Evolutionary conservation across 2,888 invertebrate species (phyloP).

Genomic region (Vesta saturnalis): DNA sequence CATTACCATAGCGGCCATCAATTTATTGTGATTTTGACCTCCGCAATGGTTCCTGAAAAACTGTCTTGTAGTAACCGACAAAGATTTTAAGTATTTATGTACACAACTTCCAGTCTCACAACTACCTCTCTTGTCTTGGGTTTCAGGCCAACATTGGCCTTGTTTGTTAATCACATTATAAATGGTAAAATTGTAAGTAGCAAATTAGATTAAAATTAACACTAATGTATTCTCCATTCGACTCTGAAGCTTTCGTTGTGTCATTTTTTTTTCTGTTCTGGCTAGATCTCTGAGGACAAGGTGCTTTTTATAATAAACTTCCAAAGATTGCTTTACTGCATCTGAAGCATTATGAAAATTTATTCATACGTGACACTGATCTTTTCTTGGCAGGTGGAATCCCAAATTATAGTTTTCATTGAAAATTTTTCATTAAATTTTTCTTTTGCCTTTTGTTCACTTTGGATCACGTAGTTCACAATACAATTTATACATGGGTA

Average conservation of each 20-base stretch:
- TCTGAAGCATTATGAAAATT: too few species aligned
- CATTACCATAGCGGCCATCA: too few species aligned
- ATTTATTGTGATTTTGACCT: too few species aligned
- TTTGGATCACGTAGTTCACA: not conserved
- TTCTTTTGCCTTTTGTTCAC: not conserved
- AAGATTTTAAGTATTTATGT: not conserved
- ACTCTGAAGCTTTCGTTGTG: too few species aligned
- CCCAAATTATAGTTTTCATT: conserved; percentile 34
- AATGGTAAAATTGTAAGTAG: too few species aligned
- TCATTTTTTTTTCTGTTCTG: not conserved
- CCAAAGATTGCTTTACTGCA: conserved; percentile 37
- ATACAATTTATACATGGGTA: conserved; percentile 16
- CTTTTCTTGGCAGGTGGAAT: conserved; percentile 32
- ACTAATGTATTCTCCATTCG: too few species aligned
- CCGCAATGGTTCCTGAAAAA: too few species aligned
- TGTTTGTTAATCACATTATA: too few species aligned
- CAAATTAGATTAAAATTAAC: too few species aligned
- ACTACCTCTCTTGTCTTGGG: conserved; percentile 42
- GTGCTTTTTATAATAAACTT: not conserved
- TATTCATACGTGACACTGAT: conserved; percentile 34
- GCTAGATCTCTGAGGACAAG: not conserved
- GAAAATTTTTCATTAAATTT: conserved; percentile 29
- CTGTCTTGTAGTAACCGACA: not conserved
- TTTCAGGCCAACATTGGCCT: too few species aligned
- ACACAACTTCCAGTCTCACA: conserved; percentile 31